Conservation (phyloP, 2,888 invertebrate genomes). For the Eupeodes latifasciatus region DNA sequence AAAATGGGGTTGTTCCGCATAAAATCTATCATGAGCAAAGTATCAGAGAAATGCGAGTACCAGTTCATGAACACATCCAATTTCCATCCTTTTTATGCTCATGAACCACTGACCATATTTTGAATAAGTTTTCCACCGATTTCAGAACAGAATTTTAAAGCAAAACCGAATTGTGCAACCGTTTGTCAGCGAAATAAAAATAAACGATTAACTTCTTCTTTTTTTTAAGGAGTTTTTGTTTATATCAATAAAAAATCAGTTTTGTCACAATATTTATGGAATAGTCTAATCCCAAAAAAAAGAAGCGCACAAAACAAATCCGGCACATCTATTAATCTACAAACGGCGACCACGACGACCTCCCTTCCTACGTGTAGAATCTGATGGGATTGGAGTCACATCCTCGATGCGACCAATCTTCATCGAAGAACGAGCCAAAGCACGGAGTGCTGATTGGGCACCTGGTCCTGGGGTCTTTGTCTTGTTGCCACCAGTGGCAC, state of each 20-base stretch:
- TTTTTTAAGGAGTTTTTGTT: conserved; percentile 51
- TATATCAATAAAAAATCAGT: conserved; percentile 72
- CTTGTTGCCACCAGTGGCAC: conserved; percentile 99
- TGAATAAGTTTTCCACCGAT: too few species aligned
- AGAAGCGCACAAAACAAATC: conserved; percentile 62
- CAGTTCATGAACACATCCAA: too few species aligned
- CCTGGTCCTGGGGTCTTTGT: conserved; percentile 99
- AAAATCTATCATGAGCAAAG: too few species aligned
- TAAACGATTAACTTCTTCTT: conserved; percentile 12
- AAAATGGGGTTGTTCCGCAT: too few species aligned
- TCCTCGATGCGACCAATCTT: conserved; percentile 99
- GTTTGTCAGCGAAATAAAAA: conserved; percentile 8
- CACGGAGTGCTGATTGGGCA: conserved; percentile 98
- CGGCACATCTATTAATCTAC: conserved; percentile 86
- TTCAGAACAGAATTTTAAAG: background rate
- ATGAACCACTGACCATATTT: too few species aligned
- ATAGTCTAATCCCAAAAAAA: conserved; percentile 33
- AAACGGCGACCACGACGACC: conserved; percentile 99
- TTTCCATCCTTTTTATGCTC: too few species aligned
- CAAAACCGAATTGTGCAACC: background rate
- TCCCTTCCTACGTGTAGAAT: conserved; percentile 99
- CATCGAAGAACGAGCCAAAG: conserved; percentile 99
- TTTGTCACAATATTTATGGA: conserved; percentile 37
- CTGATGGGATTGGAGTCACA: conserved; percentile 99
- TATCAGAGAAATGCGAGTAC: too few species aligned